Evolutionary conservation across 2,113 vertebrate genomes (phyloP).

Genomic region (Tautogolabrus adspersus): DNA sequence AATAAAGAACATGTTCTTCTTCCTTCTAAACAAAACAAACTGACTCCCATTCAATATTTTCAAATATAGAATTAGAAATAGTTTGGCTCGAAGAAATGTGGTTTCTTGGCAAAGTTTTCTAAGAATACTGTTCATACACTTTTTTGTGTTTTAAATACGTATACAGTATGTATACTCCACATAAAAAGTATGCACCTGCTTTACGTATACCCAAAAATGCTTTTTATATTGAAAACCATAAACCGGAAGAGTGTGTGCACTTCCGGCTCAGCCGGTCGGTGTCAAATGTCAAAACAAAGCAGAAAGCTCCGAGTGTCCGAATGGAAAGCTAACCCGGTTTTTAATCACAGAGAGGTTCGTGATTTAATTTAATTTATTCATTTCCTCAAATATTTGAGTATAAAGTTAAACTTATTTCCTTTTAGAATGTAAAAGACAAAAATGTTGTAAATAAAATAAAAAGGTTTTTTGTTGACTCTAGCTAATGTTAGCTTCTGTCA

Average conservation of each 20-base stretch:
- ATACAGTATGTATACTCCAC: too few species aligned
- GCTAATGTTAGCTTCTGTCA: constrained; percentile 1
- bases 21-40: too few species aligned
- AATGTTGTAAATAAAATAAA: not conserved
- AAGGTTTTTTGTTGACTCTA: not conserved
- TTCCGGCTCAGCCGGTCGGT: constrained; percentile 1
- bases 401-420: not conserved
- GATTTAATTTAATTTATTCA: not conserved
- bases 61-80: too few species aligned
- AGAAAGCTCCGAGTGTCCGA: not conserved
- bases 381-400: not conserved
- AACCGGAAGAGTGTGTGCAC: not conserved
- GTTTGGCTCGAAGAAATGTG: too few species aligned
- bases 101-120: too few species aligned
- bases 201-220: not conserved
- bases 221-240: not conserved
- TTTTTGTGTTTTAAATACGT: too few species aligned
- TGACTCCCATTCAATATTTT: too few species aligned
- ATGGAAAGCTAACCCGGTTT: not conserved
- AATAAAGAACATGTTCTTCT: too few species aligned
- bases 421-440: not conserved
- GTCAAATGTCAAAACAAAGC: constrained; percentile 38
- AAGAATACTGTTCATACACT: too few species aligned
- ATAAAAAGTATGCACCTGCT: too few species aligned
- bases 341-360: not conserved